These are phyloP conservation scores for Callithrix jacchus DNA, from an alignment of 2,113 vertebrate species.

Conservation along the genomic window DNA sequence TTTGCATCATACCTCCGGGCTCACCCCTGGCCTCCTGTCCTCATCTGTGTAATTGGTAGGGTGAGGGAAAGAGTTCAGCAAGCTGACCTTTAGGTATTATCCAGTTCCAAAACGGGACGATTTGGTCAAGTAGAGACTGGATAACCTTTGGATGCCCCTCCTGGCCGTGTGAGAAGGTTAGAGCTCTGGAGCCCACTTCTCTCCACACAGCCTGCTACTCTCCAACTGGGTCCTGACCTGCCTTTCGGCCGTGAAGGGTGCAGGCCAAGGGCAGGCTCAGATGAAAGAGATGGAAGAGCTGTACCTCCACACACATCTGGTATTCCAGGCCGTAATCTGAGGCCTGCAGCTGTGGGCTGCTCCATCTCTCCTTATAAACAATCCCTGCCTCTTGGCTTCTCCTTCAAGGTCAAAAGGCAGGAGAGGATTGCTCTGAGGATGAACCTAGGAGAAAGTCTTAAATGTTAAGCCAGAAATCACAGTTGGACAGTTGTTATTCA, in stretches of 20 bases:
- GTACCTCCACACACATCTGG: not conserved
- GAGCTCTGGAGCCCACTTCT: not conserved
- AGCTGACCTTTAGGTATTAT: not conserved
- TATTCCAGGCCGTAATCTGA: not conserved
- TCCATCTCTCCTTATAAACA: constrained; percentile 31
- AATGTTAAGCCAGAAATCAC: constrained; percentile 50
- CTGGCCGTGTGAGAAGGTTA: not conserved
- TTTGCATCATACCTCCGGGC: not conserved
- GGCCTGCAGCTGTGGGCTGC: constrained; percentile 55
- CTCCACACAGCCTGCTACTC: not conserved
- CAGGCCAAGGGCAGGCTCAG: not conserved
- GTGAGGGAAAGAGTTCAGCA: not conserved
- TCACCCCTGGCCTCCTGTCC: not conserved
- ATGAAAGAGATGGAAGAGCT: constrained; percentile 28
- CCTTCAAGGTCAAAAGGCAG: constrained; percentile 15
- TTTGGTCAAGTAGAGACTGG: not conserved
- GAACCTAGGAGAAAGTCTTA: constrained; percentile 59
- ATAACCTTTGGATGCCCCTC: constrained; percentile 18
- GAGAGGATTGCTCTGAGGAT: not conserved
- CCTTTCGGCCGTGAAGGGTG: not conserved
- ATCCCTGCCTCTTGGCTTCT: constrained; percentile 40
- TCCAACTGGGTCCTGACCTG: not conserved
- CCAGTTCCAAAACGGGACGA: not conserved
- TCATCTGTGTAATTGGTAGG: not conserved
- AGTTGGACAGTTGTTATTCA: not conserved